Conservation (phyloP, 2,888 invertebrate species). For the Platerodrilus igneus region DNA sequence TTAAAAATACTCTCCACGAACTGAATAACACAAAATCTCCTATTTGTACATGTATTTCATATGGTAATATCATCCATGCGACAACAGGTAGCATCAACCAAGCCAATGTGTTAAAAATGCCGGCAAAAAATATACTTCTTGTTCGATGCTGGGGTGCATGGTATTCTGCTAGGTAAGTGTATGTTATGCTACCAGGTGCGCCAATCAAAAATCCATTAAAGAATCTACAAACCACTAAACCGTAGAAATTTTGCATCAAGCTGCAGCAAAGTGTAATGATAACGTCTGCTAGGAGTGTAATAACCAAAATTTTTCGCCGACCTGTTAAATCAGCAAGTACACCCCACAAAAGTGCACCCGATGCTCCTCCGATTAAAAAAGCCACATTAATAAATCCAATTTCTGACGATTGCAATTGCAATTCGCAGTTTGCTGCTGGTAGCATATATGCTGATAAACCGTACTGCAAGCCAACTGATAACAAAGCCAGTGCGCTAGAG, state of each 20-base stretch:
- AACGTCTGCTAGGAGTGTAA: conserved; percentile 45
- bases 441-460: conserved; percentile 67
- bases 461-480: conserved; percentile 62
- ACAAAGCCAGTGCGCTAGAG: conserved; percentile 60
- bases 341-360: conserved; percentile 78
- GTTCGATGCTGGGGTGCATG: conserved; percentile 57
- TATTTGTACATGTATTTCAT: conserved; percentile 26
- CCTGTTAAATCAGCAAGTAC: conserved; percentile 72
- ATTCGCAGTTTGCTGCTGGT: conserved; percentile 68
- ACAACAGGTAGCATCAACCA: conserved; percentile 63
- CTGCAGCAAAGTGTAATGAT: conserved; percentile 54
- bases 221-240: conserved; percentile 58
- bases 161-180: conserved; percentile 63
- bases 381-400: conserved; percentile 68
- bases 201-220: conserved; percentile 61
- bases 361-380: conserved; percentile 66
- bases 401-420: conserved; percentile 59
- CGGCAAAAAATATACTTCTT: conserved; percentile 58
- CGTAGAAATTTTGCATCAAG: conserved; percentile 56
- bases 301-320: conserved; percentile 52
- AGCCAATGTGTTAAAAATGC: conserved; percentile 63
- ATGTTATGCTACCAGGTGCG: conserved; percentile 58
- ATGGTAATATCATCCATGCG: conserved; percentile 37
- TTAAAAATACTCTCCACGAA: conserved; percentile 72
- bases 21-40: conserved; percentile 52